Percentiles rank a stretch among this genome's conserved stretches.
phyloP scores from a whole-genome alignment of 1,140 invertebrate genomes.

The Olivierus martensii region DNA sequence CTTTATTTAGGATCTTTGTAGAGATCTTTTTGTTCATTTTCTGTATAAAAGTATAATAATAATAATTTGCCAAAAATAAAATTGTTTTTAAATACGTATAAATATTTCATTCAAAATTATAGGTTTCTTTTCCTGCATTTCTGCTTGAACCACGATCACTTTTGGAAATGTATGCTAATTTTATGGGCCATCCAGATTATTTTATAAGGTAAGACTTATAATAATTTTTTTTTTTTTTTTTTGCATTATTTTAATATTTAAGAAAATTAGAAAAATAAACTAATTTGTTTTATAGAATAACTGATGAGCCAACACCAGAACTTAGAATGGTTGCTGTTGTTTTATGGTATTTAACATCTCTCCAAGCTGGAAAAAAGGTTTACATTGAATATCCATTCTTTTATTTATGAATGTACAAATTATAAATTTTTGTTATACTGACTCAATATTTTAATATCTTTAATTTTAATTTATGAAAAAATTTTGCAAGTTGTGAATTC shows the following conservation, averaged over 20 bases:
- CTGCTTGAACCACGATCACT: conserved; percentile 88
- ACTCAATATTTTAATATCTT: too few species aligned
- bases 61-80: too few species aligned
- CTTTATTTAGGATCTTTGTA: too few species aligned
- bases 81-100: too few species aligned
- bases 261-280: neutral
- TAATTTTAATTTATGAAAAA: too few species aligned
- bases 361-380: conserved; percentile 83
- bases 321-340: conserved; percentile 87
- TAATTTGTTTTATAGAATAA: conserved; percentile 46
- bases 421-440: too few species aligned
- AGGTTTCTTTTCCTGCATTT: conserved; percentile 81
- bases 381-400: too few species aligned
- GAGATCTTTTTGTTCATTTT: too few species aligned
- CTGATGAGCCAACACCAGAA: conserved; percentile 59
- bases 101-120: neutral
- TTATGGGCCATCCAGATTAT: conserved; percentile 92
- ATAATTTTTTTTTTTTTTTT: too few species aligned
- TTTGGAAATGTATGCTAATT: conserved; percentile 95
- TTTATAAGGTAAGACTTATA: conserved; percentile 70
- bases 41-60: too few species aligned
- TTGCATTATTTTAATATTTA: neutral
- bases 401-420: too few species aligned
- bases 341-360: conserved; percentile 89
- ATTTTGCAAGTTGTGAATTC: too few species aligned